Percentiles rank a stretch among this genome's conserved stretches.
Evolutionary conservation across 2,113 vertebrate species (phyloP).

Genomic region (human (Homo sapiens)): DNA sequence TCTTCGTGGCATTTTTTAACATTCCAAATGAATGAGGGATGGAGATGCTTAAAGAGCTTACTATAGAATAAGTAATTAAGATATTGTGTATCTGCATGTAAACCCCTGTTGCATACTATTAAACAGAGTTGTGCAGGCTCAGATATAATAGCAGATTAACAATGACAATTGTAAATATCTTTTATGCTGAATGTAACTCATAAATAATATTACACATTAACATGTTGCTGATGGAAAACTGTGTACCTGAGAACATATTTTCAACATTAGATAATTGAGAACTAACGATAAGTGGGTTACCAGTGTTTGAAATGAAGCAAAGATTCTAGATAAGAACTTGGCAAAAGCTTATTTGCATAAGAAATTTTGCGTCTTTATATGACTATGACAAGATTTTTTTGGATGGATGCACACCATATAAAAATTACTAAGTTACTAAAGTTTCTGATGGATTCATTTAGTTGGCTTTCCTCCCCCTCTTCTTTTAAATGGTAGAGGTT

Average conservation of each 20-base stretch:
- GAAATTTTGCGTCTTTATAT: not conserved
- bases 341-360: not conserved
- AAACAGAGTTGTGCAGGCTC: not conserved
- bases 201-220: not conserved
- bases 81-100: not conserved
- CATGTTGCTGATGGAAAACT: not conserved
- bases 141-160: not conserved
- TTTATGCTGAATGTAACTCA: not conserved
- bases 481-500: conserved; percentile 67
- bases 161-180: not conserved
- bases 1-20: conserved; percentile 46
- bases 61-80: conserved; percentile 48
- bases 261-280: not conserved
- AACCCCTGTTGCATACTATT: not conserved
- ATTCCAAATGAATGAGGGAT: conserved; percentile 48
- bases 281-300: not conserved
- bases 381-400: not conserved
- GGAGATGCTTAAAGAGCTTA: conserved; percentile 42
- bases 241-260: not conserved
- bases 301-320: not conserved
- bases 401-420: not conserved
- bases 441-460: conserved; percentile 56
- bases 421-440: not conserved
- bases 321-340: not conserved
- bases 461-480: not conserved